Evolutionary conservation across 2,113 vertebrate genomes (phyloP).

Genomic region (Aramus guarauna): DNA sequence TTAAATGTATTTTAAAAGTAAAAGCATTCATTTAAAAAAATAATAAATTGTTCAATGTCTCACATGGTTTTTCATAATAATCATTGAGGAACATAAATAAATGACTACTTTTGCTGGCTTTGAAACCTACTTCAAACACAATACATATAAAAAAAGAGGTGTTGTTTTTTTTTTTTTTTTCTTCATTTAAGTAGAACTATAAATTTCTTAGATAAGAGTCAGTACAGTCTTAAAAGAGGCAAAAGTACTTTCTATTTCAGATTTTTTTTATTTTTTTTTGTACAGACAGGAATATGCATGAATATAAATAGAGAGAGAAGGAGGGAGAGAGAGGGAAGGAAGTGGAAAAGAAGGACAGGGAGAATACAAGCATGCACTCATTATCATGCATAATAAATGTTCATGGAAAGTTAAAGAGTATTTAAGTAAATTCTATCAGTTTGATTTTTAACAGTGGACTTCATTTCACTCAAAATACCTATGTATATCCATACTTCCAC

Average conservation of each 20-base stretch:
- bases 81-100: not conserved
- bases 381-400: conserved; percentile 34
- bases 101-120: not conserved
- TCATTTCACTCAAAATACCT: not conserved
- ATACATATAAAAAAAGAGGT: not conserved
- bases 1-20: not conserved
- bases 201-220: not conserved
- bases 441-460: conserved; percentile 44
- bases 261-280: conserved; percentile 34
- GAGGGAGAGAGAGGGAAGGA: not conserved
- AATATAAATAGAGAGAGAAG: conserved; percentile 6
- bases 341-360: not conserved
- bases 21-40: not conserved
- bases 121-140: not conserved
- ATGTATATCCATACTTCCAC: not conserved
- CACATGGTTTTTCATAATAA: not conserved
- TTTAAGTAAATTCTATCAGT: conserved; percentile 5
- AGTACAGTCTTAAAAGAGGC: not conserved
- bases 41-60: not conserved
- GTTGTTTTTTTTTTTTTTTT: not conserved
- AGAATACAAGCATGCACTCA: not conserved
- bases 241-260: not conserved
- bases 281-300: conserved; percentile 47
- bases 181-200: not conserved
- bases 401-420: conserved; percentile 31